Conservation (phyloP, 2,113 vertebrate genomes). For the Pitta sordida region DNA sequence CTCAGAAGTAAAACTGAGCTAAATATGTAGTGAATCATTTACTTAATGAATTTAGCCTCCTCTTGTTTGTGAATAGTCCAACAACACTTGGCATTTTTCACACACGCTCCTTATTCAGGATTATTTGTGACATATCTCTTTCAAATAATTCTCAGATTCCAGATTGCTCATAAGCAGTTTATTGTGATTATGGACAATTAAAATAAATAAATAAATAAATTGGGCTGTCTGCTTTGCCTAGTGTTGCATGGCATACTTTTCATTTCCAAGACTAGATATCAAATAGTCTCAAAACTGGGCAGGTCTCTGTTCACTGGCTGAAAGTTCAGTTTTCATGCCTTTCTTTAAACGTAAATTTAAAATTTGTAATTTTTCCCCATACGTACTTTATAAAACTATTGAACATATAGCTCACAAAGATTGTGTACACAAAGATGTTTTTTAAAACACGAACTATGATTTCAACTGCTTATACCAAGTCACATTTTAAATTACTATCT, state of each 20-base stretch:
- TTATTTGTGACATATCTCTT: conserved; percentile 15
- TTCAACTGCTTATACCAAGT: not conserved
- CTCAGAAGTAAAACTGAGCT: not conserved
- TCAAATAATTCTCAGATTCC: not conserved
- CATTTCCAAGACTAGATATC: not conserved
- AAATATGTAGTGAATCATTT: not conserved
- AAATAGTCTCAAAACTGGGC: not conserved
- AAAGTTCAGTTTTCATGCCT: not conserved
- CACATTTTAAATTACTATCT: not conserved
- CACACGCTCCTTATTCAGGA: not conserved
- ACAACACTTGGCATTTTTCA: not conserved
- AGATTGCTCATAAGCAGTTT: not conserved
- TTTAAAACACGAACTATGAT: not conserved
- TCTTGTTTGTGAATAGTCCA: not conserved
- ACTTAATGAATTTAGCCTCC: not conserved
- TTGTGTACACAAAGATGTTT: rapidly evolving
- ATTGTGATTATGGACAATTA: not conserved
- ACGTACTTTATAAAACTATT: not conserved
- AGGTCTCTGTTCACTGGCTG: not conserved
- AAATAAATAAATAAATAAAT: not conserved
- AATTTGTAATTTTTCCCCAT: not conserved
- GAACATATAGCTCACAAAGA: not conserved
- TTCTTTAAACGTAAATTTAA: not conserved
- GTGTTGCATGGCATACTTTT: not conserved
- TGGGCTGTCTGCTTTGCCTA: not conserved